Evolutionary conservation across 2,797 vertebrate species (phyloP).

Genomic region (Chelidonichthys spinosus): DNA sequence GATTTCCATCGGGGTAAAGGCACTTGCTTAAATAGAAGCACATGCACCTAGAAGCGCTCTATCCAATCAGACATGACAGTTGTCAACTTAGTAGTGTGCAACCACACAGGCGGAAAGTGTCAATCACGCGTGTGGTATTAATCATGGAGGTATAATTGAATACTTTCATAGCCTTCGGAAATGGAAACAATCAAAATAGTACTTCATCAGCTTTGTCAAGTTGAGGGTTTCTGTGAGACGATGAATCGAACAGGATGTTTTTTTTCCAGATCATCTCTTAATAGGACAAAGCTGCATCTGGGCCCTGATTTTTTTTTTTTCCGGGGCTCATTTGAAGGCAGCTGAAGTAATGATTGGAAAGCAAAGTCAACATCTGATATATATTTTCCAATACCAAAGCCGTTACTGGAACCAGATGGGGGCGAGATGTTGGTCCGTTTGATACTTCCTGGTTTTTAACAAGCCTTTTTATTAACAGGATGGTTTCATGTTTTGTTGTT

Average conservation of each 20-base stretch:
- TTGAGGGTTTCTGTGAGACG: conserved; percentile 41
- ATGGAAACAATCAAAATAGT: conserved; percentile 37
- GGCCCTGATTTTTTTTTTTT: conserved; percentile 45
- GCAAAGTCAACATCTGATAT: conserved; percentile 83
- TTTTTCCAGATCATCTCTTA: conserved; percentile 66
- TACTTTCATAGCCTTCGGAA: conserved; percentile 24
- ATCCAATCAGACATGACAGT: neutral
- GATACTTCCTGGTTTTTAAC: conserved; percentile 78
- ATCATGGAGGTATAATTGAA: conserved; percentile 25
- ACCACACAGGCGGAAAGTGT: conserved; percentile 17
- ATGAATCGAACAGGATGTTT: conserved; percentile 56
- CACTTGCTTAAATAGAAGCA: neutral
- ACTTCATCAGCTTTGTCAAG: conserved; percentile 50
- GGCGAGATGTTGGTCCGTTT: conserved; percentile 61
- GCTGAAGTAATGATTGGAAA: conserved; percentile 79
- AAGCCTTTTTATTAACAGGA: conserved; percentile 71
- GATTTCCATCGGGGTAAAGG: neutral
- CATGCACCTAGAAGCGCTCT: neutral
- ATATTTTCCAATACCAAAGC: conserved; percentile 76
- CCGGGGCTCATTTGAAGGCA: conserved; percentile 72
- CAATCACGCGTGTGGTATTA: conserved; percentile 11
- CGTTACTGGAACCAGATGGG: conserved; percentile 82
- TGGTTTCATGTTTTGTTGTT: conserved; percentile 69
- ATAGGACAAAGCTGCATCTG: conserved; percentile 68
- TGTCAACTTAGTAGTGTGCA: neutral